Conservation (phyloP, 2,888 invertebrate genomes). For the Petrolisthes manimaculis region DNA sequence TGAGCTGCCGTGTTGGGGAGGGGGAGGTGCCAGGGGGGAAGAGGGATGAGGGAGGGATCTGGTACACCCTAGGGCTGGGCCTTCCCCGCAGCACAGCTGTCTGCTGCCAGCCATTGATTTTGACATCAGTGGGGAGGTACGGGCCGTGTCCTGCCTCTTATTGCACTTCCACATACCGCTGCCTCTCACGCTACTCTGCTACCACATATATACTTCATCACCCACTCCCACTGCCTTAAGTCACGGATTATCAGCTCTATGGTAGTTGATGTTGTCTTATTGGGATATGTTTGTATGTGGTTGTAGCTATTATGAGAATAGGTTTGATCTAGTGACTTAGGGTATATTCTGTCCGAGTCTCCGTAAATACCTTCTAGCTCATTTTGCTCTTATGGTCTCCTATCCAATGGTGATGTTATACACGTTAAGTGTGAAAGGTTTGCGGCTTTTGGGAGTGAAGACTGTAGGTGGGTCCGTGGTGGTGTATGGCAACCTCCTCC, state of each 20-base stretch:
- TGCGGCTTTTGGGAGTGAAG: too few species aligned
- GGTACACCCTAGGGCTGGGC: not conserved
- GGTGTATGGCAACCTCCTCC: not conserved
- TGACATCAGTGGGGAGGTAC: not conserved
- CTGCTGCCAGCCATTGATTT: not conserved
- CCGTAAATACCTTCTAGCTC: too few species aligned
- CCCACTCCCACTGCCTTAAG: conserved; percentile 13
- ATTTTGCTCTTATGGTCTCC: too few species aligned
- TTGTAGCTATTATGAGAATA: too few species aligned
- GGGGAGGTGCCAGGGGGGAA: not conserved
- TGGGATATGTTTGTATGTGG: too few species aligned
- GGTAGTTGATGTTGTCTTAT: too few species aligned
- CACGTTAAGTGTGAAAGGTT: too few species aligned
- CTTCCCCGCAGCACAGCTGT: not conserved
- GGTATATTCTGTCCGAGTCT: too few species aligned
- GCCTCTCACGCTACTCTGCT: not conserved
- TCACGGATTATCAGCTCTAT: too few species aligned
- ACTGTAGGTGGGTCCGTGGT: not conserved
- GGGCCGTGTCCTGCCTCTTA: not conserved
- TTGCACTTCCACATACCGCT: not conserved
- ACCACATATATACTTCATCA: not conserved
- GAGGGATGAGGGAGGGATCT: conserved; percentile 4
- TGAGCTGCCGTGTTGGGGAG: conserved; percentile 3
- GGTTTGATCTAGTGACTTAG: too few species aligned
- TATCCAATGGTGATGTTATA: too few species aligned